These are phyloP conservation scores for Micromussa lordhowensis DNA, from an alignment of 92 coral and sea anemone species.

Conservation along the genomic window DNA sequence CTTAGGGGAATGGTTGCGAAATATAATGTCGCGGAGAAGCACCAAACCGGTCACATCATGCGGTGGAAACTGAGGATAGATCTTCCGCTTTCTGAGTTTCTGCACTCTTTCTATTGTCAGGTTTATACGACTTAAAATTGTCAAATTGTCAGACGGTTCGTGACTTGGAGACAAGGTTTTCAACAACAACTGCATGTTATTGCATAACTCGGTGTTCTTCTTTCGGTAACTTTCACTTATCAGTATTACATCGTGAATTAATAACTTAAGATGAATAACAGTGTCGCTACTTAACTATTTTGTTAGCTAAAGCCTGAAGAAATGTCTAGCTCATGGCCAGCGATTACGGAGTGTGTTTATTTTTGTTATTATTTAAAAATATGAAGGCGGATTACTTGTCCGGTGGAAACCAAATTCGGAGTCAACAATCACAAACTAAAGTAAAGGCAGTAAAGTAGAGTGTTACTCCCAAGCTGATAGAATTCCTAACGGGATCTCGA, in stretches of 20 bases:
- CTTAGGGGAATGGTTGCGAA: background rate
- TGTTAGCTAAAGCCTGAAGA: no score
- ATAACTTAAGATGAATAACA: background rate
- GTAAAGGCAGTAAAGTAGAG: background rate
- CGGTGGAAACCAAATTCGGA: background rate
- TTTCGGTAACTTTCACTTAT: background rate
- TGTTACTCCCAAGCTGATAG: background rate
- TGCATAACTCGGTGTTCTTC: background rate
- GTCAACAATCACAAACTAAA: background rate
- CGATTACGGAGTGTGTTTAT: no score
- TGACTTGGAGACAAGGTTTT: background rate
- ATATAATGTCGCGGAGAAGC: background rate
- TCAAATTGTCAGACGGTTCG: background rate
- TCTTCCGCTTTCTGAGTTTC: background rate
- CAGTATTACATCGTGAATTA: background rate
- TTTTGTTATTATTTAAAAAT: no score
- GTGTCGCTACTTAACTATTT: background rate
- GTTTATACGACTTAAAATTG: background rate
- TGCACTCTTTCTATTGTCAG: background rate
- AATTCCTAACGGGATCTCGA: no score
- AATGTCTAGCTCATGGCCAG: no score
- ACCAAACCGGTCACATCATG: background rate
- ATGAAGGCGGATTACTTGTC: no score
- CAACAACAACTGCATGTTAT: background rate
- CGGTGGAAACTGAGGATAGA: background rate